phyloP scores from a whole-genome alignment of 2,113 vertebrate species.

The Nasalis larvatus region DNA sequence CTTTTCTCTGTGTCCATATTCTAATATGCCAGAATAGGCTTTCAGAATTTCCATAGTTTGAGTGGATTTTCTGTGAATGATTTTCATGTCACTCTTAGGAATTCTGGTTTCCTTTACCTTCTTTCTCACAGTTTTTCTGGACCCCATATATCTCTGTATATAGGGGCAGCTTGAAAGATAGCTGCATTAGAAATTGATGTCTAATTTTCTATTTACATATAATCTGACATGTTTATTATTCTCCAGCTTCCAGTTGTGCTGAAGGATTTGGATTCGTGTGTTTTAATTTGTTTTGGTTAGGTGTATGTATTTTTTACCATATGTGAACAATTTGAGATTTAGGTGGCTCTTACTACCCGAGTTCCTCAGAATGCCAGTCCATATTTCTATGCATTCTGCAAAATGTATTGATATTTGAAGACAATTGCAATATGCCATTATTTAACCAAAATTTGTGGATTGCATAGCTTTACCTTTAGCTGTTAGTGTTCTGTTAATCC shows the following conservation, averaged over 20 bases:
- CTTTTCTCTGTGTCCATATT: neutral
- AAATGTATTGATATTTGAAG: neutral
- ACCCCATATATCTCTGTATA: neutral
- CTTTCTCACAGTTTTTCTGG: neutral
- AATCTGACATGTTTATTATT: constrained; percentile 36
- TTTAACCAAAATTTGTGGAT: neutral
- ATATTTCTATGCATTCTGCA: neutral
- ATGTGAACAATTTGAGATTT: neutral
- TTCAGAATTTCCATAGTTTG: neutral
- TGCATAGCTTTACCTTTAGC: neutral
- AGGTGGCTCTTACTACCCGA: neutral
- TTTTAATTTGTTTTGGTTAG: neutral
- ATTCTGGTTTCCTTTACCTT: neutral
- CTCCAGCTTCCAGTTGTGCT: neutral
- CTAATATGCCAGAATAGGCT: neutral
- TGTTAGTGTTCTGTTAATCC: neutral
- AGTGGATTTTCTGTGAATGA: neutral
- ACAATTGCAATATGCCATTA: neutral
- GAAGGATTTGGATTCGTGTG: neutral
- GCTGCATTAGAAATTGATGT: neutral
- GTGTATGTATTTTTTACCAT: neutral
- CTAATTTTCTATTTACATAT: constrained; percentile 20
- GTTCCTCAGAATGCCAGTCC: neutral
- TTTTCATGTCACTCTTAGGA: neutral
- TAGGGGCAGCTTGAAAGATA: neutral